Conservation (phyloP, 2,888 invertebrate genomes). For the Pseudococcus longispinus region DNA sequence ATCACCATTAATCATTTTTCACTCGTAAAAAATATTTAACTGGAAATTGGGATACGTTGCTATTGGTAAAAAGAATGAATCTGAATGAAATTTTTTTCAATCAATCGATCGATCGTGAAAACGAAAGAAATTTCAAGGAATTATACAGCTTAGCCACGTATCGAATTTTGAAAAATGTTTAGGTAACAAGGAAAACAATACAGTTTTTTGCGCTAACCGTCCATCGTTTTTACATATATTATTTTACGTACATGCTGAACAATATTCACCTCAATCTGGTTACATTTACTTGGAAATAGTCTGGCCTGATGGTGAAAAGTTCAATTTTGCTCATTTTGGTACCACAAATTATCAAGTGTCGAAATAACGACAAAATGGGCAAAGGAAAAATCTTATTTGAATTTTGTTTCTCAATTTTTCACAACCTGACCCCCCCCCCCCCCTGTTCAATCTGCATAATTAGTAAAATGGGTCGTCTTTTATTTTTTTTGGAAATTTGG, state of each 20-base stretch:
- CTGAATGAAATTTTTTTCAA: too few species aligned
- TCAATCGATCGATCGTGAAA: background rate
- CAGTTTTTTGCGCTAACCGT: background rate
- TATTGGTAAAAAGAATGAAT: background rate
- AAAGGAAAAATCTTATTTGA: too few species aligned
- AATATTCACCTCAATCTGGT: background rate
- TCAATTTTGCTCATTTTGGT: too few species aligned
- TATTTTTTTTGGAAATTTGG: too few species aligned
- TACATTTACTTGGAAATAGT: background rate
- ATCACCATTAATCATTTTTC: background rate
- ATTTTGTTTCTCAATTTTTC: too few species aligned
- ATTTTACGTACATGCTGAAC: slow-evolving; percentile 6
- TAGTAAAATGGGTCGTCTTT: too few species aligned
- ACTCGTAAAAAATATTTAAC: background rate
- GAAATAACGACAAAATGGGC: too few species aligned
- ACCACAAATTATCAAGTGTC: too few species aligned
- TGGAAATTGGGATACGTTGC: background rate
- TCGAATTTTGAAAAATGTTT: background rate
- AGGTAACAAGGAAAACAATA: background rate
- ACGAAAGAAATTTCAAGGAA: background rate
- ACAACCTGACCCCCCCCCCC: too few species aligned
- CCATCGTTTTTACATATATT: background rate
- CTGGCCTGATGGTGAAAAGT: too few species aligned
- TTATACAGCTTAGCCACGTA: background rate
- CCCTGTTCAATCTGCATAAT: too few species aligned